Conservation (phyloP, 1,140 invertebrate species). For the Pogonomyrmex barbatus region DNA sequence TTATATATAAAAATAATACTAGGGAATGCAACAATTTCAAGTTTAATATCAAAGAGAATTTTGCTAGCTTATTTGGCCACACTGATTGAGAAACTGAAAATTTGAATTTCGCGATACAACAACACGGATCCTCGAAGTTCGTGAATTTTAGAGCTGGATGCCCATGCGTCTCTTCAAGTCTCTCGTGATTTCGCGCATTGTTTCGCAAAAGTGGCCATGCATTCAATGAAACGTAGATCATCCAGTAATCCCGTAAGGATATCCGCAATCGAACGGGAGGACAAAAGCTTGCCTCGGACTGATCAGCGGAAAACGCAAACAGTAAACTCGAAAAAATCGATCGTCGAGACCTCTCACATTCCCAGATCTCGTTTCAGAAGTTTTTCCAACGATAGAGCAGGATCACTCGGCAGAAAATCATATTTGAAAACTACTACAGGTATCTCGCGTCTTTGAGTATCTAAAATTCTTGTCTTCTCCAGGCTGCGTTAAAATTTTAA, state of each 20-base stretch:
- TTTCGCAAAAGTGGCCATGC: constrained; percentile 60
- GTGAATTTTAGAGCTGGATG: too few relatives aligned
- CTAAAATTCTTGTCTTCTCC: neutral
- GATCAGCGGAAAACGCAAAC: constrained; percentile 68
- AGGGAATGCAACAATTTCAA: too few relatives aligned
- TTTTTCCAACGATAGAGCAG: constrained; percentile 74
- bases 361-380: constrained; percentile 76
- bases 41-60: too few relatives aligned
- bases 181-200: too few relatives aligned
- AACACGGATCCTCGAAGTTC: too few relatives aligned
- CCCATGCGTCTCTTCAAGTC: too few relatives aligned
- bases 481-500: neutral
- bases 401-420: constrained; percentile 64
- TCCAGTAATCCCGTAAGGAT: constrained; percentile 75
- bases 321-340: constrained; percentile 64
- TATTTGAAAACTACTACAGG: constrained; percentile 72
- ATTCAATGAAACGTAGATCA: constrained; percentile 72
- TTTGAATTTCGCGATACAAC: too few relatives aligned
- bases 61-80: too few relatives aligned
- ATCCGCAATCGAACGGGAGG: constrained; percentile 69
- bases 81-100: too few relatives aligned
- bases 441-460: neutral
- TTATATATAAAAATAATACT: too few relatives aligned
- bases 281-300: constrained; percentile 65
- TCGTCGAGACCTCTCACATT: constrained; percentile 75